A percentile compares a stretch with the other conserved stretches of the same genome.
These are phyloP conservation scores for Sandelia bainsii DNA, from an alignment of 2,797 vertebrate genomes.

Conservation along the genomic window DNA sequence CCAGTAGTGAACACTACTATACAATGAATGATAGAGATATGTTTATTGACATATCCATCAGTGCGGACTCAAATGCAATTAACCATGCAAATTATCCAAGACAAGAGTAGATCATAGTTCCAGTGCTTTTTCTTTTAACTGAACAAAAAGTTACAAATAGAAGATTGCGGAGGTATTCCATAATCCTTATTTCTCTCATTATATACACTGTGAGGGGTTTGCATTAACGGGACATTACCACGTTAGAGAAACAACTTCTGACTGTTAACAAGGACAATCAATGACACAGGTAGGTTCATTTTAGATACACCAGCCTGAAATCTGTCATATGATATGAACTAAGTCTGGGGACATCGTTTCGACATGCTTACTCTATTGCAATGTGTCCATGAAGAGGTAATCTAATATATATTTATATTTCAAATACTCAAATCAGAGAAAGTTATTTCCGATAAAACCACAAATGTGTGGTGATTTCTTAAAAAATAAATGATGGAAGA, in stretches of 20 bases:
- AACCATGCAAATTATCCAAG: conserved; percentile 96
- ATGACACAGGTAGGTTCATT: conserved; percentile 57
- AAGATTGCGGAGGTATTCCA: conserved; percentile 94
- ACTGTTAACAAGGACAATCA: conserved; percentile 61
- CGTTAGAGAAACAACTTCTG: conserved; percentile 59
- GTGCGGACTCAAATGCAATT: conserved; percentile 97
- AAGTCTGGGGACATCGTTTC: conserved; percentile 80
- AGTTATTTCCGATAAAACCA: conserved; percentile 79
- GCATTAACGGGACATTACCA: conserved; percentile 70
- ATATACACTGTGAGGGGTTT: conserved; percentile 78
- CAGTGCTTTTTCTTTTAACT: conserved; percentile 95
- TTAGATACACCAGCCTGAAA: conserved; percentile 65
- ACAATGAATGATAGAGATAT: conserved; percentile 90
- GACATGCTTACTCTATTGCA: conserved; percentile 78
- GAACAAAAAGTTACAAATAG: conserved; percentile 90
- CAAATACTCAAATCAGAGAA: conserved; percentile 73
- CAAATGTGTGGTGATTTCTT: conserved; percentile 64
- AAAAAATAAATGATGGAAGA: conserved; percentile 77
- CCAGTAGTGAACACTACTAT: conserved; percentile 39
- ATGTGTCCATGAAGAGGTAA: conserved; percentile 81
- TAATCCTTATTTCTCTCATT: conserved; percentile 82
- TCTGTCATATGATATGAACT: conserved; percentile 77
- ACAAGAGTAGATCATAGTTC: conserved; percentile 93
- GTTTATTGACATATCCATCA: conserved; percentile 99
- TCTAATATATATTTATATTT: conserved; percentile 44